Evolutionary conservation across 2,797 vertebrate genomes (phyloP), one percentile per base, ranked within the genome.

Genomic region (Galagoides demidoff): DNA sequence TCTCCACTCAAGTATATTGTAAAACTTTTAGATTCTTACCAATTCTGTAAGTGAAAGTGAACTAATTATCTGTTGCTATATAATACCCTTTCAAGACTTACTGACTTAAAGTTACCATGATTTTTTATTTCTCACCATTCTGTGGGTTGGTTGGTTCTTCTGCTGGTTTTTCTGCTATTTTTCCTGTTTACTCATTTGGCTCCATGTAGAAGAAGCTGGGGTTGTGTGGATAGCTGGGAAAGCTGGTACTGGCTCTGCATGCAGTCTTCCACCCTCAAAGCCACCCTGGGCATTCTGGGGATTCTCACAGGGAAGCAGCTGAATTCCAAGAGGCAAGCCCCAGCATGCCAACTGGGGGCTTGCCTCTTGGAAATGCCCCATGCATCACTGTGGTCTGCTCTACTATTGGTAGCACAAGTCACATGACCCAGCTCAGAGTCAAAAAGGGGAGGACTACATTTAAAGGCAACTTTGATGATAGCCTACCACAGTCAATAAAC

Each of bases 331-430:
- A 16, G 12, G 29, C 4, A 27, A 93, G 20, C 6, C 2, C 45
- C 43, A 71, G 11, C 5, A 6, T 29, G 5, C 0, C 37, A 52
- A 1, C 3, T 20, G 25, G 14, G n/a, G n/a, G n/a, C n/a, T n/a
- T n/a, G n/a, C n/a, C n/a, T n/a, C n/a, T n/a, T n/a, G n/a, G n/a
- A n/a, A n/a, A n/a, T n/a, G n/a, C n/a, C n/a, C n/a, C n/a, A n/a
- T n/a, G n/a, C 1, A 10, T 43, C 43, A 12, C 37, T 34, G 14
- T 64, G 90, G 84, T 70, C 49, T n/a, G 27, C 22, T 49, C 29
- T 37, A 16, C 39, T 49, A 31, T 7, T 31, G 27, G 22, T 22
- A 16, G 43, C 23, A 25, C 2, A 25, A 43, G 5, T 84, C 49
- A 78, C 13, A 39, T n/a, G 45, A 71, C 25, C 12, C 20, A 59